Conservation (phyloP, 1,140 invertebrate species). For the Nixonia krombeini region DNA sequence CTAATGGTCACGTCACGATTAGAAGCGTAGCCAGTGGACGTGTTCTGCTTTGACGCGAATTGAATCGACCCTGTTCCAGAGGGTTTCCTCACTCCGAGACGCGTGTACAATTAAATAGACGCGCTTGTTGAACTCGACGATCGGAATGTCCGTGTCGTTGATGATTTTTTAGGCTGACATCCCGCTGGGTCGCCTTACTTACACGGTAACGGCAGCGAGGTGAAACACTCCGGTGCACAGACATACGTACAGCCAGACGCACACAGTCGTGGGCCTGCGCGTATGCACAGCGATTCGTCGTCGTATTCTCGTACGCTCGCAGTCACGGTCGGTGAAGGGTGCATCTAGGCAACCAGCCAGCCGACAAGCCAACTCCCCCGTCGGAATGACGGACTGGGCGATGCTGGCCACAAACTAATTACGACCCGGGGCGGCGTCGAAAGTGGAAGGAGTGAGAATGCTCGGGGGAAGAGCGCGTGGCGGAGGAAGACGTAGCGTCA, state of each 20-base stretch:
- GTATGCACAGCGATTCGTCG: no score
- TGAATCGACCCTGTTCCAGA: no score
- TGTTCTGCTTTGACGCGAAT: no score
- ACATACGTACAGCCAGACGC: background rate
- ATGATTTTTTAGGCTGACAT: background rate
- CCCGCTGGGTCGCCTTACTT: background rate
- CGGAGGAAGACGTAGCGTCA: slow-evolving; percentile 2
- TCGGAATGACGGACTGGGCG: slow-evolving; percentile 58
- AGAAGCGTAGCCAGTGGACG: no score
- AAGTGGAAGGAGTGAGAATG: slow-evolving; percentile 51
- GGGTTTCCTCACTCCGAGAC: no score
- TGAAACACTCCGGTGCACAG: background rate
- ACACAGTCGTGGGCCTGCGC: no score
- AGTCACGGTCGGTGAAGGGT: slow-evolving; percentile 31
- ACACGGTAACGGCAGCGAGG: no score
- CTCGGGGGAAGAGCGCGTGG: slow-evolving; percentile 10
- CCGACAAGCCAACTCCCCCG: slow-evolving; percentile 49
- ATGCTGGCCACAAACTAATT: slow-evolving; percentile 68
- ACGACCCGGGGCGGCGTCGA: slow-evolving; percentile 63
- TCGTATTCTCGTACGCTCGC: no score
- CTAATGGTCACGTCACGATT: no score
- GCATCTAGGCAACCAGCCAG: slow-evolving; percentile 49
- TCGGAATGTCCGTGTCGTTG: background rate
- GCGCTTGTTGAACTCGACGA: no score
- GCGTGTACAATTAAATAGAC: no score